phyloP scores from a whole-genome alignment of 2,797 vertebrate genomes.

The Spondyliosoma cantharus region DNA sequence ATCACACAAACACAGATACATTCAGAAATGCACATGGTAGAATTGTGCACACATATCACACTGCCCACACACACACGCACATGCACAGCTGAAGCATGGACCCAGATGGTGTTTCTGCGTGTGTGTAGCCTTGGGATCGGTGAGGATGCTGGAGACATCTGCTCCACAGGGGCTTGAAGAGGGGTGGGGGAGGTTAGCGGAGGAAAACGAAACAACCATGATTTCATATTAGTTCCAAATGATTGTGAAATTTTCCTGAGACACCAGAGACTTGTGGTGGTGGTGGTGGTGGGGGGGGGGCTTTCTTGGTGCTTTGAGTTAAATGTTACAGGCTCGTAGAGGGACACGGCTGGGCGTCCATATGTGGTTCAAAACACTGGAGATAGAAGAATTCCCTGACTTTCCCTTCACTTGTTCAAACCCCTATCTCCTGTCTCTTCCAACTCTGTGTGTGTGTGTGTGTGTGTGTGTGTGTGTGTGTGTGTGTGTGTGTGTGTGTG shows the following conservation, averaged over 20 bases:
- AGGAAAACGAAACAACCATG: constrained; percentile 75
- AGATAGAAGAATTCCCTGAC: constrained; percentile 62
- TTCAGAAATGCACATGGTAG: constrained; percentile 59
- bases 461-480: constrained; percentile 38
- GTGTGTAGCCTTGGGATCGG: constrained; percentile 82
- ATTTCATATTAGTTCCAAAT: constrained; percentile 82
- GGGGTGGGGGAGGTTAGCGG: constrained; percentile 67
- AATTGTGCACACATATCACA: constrained; percentile 57
- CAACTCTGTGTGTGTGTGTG: constrained; percentile 36
- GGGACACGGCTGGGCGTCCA: constrained; percentile 55
- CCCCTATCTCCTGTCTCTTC: constrained; percentile 62
- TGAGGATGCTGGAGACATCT: constrained; percentile 85
- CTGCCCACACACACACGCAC: constrained; percentile 51
- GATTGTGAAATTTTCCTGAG: constrained; percentile 74
- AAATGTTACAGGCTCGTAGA: constrained; percentile 61
- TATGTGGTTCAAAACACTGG: constrained; percentile 67
- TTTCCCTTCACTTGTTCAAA: constrained; percentile 67
- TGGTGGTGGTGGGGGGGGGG: neutral
- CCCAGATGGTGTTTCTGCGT: constrained; percentile 86
- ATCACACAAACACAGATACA: constrained; percentile 59
- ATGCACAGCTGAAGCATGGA: constrained; percentile 77
- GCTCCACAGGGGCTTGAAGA: constrained; percentile 77
- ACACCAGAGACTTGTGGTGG: constrained; percentile 66
- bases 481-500: constrained; percentile 29
- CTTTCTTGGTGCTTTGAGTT: constrained; percentile 62